These are phyloP conservation scores for Australoheros scitulus DNA, from an alignment of 2,113 vertebrate genomes.

Conservation along the genomic window DNA sequence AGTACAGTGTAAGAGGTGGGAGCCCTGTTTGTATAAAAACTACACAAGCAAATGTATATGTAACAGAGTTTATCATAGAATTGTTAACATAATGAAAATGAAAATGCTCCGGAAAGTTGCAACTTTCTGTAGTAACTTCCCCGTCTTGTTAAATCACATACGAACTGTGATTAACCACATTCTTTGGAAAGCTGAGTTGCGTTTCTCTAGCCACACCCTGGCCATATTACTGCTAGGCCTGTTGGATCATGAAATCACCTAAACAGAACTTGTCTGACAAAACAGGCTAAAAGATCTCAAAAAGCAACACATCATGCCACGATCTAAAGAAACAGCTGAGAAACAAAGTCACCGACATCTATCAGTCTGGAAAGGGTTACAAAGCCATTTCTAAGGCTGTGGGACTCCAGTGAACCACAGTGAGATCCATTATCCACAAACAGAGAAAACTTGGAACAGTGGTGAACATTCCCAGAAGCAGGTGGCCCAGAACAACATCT, in stretches of 20 bases:
- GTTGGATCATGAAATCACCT: too few relatives aligned
- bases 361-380: background rate
- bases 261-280: too few relatives aligned
- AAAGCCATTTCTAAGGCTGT: rapidly evolving
- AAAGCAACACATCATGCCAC: background rate
- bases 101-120: background rate
- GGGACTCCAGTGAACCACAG: background rate
- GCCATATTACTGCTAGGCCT: too few relatives aligned
- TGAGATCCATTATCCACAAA: too few relatives aligned
- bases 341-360: background rate
- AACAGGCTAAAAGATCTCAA: background rate
- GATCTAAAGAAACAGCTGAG: background rate
- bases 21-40: background rate
- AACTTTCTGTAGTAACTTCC: background rate
- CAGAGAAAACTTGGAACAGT: too few relatives aligned
- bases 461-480: background rate
- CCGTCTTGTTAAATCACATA: too few relatives aligned
- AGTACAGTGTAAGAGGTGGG: background rate
- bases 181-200: too few relatives aligned
- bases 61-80: background rate
- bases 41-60: background rate
- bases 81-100: background rate
- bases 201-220: too few relatives aligned
- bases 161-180: too few relatives aligned
- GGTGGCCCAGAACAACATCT: background rate